Evolutionary conservation across 2,113 vertebrate genomes (phyloP).

Genomic region (Gopherus evgoodei): DNA sequence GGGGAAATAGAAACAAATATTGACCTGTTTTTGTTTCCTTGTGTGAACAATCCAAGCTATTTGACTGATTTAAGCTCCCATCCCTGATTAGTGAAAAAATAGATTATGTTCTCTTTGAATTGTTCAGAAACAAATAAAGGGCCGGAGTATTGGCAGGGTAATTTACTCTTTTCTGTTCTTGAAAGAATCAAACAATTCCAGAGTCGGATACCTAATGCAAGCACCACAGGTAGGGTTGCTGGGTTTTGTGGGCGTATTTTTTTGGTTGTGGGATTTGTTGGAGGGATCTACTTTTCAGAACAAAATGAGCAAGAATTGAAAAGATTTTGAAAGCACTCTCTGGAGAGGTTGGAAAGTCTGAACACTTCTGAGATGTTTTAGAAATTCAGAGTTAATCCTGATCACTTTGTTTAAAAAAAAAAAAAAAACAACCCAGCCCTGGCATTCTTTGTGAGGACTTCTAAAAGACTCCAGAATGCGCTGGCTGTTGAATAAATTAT

Average conservation of each 20-base stretch:
- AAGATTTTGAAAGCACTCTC: not conserved
- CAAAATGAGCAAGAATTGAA: slow-evolving; percentile 7
- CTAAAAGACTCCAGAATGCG: slow-evolving; percentile 68
- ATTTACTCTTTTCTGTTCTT: slow-evolving; percentile 12
- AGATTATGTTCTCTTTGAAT: slow-evolving; percentile 1
- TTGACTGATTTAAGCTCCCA: not conserved
- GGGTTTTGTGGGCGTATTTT: not conserved
- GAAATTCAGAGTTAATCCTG: slow-evolving; percentile 34
- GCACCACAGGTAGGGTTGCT: not conserved
- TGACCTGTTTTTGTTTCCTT: not conserved
- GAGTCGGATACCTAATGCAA: not conserved
- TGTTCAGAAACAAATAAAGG: not conserved
- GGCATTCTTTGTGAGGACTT: slow-evolving; percentile 55
- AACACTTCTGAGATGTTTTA: not conserved
- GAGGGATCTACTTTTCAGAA: slow-evolving; percentile 2
- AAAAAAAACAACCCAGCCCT: slow-evolving; percentile 6
- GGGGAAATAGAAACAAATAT: not conserved
- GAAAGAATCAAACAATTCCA: not conserved
- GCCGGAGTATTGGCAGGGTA: not conserved
- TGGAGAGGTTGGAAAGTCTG: slow-evolving; percentile 33
- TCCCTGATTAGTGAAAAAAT: not conserved
- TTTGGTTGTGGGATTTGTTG: slow-evolving; percentile 41
- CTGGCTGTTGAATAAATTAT: slow-evolving; percentile 74
- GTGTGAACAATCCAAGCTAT: not conserved
- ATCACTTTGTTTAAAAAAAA: slow-evolving; percentile 45